Base-by-base conservation (phyloP, 1,140 invertebrate species). In the Conopomorpha cramerella region DNA sequence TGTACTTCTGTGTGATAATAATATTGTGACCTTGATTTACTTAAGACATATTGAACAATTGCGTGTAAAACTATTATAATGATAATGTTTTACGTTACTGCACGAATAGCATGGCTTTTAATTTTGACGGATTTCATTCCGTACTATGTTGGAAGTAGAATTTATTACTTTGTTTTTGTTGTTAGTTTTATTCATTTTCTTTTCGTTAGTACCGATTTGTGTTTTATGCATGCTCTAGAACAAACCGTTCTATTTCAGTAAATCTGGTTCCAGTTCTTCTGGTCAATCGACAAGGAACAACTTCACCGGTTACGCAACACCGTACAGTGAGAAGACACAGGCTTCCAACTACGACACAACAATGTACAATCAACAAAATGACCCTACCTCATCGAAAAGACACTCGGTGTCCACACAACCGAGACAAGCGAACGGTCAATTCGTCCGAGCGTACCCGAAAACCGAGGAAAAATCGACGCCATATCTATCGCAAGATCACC, bases 261-360 rank as follows among this genome's bases (percentile, higher is more conserved):
- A 77, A 73, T 79, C 74, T 17, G 67, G 72, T 14, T 79, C 77
- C 37, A 77, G 73, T 55, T 77, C 77, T 14, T 78, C 77, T 2
- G 73, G 77, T 16, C 70, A 73, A 43, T 77, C 73, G 26, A 77
- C 58, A 44, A 62, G 74, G 48, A 77, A 66, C 28, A 78, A 74
- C 41, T 67, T 73, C 41, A 77, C 72, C 31, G 71, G 70, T 23
- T 73, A 73, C 41, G 73, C 71, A 33, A 68, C 72, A 15, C 36
- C 39, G 13, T 38, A 44, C 26, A 45, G 25, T 32, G 48, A 51
- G 19, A 45, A 40, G 29, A 41, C 31, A 11, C 44, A 40, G 16
- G 42, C 43, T 7, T 10, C 27, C 19, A 76, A 74, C 38, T 72
- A 55, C 19, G 66, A 73, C 30, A 66, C 66, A 2, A 66, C 66